Evolutionary conservation across 1,140 invertebrate genomes (phyloP).

Genomic region (Bombus confusus): DNA sequence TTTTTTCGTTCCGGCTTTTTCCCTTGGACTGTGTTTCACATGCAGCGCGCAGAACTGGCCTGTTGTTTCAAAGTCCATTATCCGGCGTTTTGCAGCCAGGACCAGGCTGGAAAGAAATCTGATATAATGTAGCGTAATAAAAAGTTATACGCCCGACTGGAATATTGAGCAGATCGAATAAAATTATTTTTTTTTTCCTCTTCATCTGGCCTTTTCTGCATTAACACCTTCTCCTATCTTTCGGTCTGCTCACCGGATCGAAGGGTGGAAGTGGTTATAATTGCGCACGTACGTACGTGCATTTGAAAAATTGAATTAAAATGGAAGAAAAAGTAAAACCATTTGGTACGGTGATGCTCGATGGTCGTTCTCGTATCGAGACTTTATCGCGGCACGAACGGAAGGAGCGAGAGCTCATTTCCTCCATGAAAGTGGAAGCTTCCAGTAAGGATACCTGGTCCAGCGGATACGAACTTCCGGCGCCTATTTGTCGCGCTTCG

Average conservation of each 20-base stretch:
- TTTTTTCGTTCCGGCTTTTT: constrained; percentile 50
- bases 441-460: constrained; percentile 75
- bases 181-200: background rate
- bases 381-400: constrained; percentile 46
- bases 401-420: constrained; percentile 64
- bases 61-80: constrained; percentile 66
- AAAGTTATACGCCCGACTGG: constrained; percentile 31
- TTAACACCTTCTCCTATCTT: background rate
- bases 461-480: constrained; percentile 76
- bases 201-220: background rate
- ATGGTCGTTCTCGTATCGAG: constrained; percentile 3
- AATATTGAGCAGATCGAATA: constrained; percentile 46
- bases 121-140: constrained; percentile 63
- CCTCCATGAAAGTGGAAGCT: constrained; percentile 68
- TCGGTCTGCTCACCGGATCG: background rate
- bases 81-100: constrained; percentile 37
- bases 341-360: background rate
- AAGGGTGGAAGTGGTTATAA: background rate
- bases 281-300: background rate
- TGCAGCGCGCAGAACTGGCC: constrained; percentile 16
- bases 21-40: background rate
- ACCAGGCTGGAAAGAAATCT: constrained; percentile 48
- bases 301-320: background rate
- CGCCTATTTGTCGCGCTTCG: constrained; percentile 66
- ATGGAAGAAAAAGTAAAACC: background rate